Conservation (phyloP, 2,797 vertebrate genomes). For the Buphagus erythrorhynchus region DNA sequence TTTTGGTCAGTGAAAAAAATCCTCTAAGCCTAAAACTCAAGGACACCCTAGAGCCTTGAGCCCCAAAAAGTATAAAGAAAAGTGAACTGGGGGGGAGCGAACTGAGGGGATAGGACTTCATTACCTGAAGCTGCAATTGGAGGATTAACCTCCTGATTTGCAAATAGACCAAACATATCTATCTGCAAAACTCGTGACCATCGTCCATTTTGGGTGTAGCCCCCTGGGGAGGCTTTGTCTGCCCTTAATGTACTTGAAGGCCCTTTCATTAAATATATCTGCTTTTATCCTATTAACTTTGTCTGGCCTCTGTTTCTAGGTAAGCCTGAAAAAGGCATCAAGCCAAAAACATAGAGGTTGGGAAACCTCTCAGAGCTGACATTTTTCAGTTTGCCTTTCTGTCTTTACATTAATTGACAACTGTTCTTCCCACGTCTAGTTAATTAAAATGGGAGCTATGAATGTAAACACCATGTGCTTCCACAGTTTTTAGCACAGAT, state of each 20-base stretch:
- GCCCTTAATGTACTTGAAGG: background rate
- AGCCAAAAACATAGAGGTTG: background rate
- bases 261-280: background rate
- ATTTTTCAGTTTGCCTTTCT: background rate
- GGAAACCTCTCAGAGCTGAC: background rate
- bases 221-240: background rate
- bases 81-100: background rate
- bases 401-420: background rate
- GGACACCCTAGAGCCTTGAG: background rate
- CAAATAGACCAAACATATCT: background rate
- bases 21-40: background rate
- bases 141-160: background rate
- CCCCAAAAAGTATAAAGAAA: background rate
- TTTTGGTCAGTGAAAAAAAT: background rate
- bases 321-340: background rate
- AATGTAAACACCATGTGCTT: background rate
- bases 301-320: background rate
- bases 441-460: background rate
- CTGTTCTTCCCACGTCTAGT: background rate
- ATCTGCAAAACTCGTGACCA: background rate
- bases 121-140: background rate
- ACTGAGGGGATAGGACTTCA: background rate
- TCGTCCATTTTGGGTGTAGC: background rate
- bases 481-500: background rate
- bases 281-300: background rate